A percentile compares a stretch with the other conserved stretches of the same genome.
Conservation (phyloP, 2,797 vertebrate species). For the Neosilurus mollespiculum region DNA sequence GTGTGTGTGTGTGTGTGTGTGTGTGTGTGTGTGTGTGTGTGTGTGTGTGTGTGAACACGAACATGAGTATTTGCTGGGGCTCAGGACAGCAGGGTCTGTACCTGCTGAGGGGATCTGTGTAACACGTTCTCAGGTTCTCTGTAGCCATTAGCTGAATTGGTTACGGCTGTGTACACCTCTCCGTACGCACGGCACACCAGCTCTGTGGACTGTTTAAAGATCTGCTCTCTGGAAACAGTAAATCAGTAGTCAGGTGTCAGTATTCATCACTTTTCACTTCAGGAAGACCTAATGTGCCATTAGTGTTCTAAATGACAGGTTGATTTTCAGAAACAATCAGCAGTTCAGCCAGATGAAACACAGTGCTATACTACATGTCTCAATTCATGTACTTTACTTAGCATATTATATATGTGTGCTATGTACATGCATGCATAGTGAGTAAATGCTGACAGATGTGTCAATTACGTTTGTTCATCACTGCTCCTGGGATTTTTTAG, state of each 20-base stretch:
- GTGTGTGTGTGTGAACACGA: background rate
- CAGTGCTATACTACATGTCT: background rate
- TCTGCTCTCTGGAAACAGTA: slow-evolving; percentile 82
- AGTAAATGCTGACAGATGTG: too few relatives aligned
- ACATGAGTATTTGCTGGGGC: slow-evolving; percentile 5
- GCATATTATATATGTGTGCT: too few relatives aligned
- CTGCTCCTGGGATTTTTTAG: too few relatives aligned
- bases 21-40: background rate
- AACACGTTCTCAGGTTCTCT: slow-evolving; percentile 85
- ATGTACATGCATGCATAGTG: too few relatives aligned
- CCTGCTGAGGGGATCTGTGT: slow-evolving; percentile 89
- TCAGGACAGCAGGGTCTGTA: slow-evolving; percentile 88
- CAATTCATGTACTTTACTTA: too few relatives aligned
- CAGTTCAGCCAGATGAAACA: background rate
- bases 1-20: background rate
- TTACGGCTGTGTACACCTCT: slow-evolving; percentile 86
- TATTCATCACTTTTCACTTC: background rate
- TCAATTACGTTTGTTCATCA: too few relatives aligned
- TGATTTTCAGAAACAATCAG: background rate
- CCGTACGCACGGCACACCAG: slow-evolving; percentile 89
- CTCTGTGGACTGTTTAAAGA: slow-evolving; percentile 91
- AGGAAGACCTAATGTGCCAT: background rate
- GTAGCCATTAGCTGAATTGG: slow-evolving; percentile 80
- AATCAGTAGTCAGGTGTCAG: slow-evolving; percentile 10
- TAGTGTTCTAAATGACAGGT: background rate